Evolutionary conservation across 1,140 invertebrate genomes (phyloP).

Genomic region (Brachionus angularis): DNA sequence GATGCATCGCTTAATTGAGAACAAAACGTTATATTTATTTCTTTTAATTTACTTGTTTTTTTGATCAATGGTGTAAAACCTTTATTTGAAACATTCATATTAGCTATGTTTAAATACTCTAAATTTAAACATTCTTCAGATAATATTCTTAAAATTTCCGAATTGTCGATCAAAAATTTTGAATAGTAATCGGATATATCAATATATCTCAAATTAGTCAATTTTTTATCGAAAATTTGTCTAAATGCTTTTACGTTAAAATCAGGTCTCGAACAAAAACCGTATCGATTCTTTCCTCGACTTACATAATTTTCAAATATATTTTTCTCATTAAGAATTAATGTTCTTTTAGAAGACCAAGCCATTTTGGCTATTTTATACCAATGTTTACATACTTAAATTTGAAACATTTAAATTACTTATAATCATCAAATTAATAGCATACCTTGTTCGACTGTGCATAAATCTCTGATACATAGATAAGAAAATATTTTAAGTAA

Average conservation of each 20-base stretch:
- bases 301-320: conserved; percentile 4
- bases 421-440: background rate
- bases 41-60: background rate
- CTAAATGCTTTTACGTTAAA: background rate
- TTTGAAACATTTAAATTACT: background rate
- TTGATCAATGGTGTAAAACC: conserved; percentile 19
- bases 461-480: conserved; percentile 32
- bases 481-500: background rate
- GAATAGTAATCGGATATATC: conserved; percentile 15
- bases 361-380: conserved; percentile 7
- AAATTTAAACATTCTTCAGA: conserved; percentile 6
- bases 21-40: background rate
- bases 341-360: background rate
- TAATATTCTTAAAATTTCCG: conserved; percentile 1
- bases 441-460: conserved; percentile 31
- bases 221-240: conserved; percentile 22
- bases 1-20: conserved; percentile 9
- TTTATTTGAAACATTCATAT: conserved; percentile 17
- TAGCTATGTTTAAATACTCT: background rate
- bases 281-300: conserved; percentile 5
- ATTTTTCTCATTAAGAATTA: background rate
- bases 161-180: background rate
- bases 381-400: conserved; percentile 23
- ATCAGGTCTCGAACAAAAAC: conserved; percentile 10
- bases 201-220: conserved; percentile 27